Evolutionary conservation across 2,113 vertebrate genomes (phyloP), one percentile per base, ranked within the genome.

Genomic region (Cygnus atratus): DNA sequence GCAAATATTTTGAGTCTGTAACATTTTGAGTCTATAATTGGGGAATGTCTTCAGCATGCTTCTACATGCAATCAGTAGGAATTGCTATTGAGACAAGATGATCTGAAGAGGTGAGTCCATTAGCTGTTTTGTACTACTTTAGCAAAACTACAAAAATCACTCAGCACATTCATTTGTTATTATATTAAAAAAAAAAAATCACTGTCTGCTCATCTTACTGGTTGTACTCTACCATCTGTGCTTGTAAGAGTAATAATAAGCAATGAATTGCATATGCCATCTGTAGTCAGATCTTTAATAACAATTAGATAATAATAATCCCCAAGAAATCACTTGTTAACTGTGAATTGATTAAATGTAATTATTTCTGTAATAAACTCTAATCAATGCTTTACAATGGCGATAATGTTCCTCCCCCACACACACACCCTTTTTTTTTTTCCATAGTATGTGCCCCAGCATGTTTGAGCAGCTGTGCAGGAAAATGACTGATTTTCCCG

Each of bases 171-270:
- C 41, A 90, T 95, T 88, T 95, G 39, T 86, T 93, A 95, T 95
- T 87, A 66, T 90, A 96, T 95, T 96, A 39, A 88, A 88, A 55
- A 90, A 96, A 97, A 96, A 90, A 88, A 55, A 97, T 97, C 95
- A 93, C 81, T 96, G n/a, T 93, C 94, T 93, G 86, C 92, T 96
- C 93, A 93, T 95, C 84, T 96, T 95, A 78, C 70, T 94, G 95
- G 96, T 96, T 95, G 92, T 95, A 90, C 85, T 71, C 86, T 96
- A 90, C 97, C 97, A 97, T 98, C 97, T 98, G 98, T 97, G 95
- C 96, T 97, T 97, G 90, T 96, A 97, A 96, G 97, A 97, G 96
- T 95, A 96, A 97, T 97, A 97, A 97, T 91, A 98, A 97, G 96
- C 94, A 96, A 94, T 93, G 97, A 96, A 97, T 89, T 96, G 86